Evolutionary conservation across 2,797 vertebrate genomes (phyloP), one percentile per base, ranked within the genome.

Genomic region (Dendrocincla tyrannina): DNA sequence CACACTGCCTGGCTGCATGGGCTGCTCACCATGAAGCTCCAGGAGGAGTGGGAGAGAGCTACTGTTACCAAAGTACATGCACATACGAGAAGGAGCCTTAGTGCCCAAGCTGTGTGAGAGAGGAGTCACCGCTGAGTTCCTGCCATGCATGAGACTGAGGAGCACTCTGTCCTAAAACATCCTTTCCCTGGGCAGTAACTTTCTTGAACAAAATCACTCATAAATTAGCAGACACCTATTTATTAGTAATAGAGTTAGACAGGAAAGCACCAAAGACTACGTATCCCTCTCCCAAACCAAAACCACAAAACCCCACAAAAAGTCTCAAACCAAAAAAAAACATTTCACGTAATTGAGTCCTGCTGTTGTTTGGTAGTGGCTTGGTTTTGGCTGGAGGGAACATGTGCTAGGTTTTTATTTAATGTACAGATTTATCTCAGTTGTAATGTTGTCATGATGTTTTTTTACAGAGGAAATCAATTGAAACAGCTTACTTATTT

Each of bases 391-490:
- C 23, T 63, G 50, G 15, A 88, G 35, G 23, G 23, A 85, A 49
- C 0, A 0, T 42, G 16, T 23, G 9, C 14, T 81, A 41, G 23
- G 10, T 69, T 75, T 85, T 78, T 87, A 73, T 69, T 90, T 91
- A 86, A 90, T 77, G 49, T 55, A 79, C 56, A 82, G 44, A 42
- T 91, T 78, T 84, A 60, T 76, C 74, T 88, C 39, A 79, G 56
- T 27, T 83, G 50, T 69, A 76, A 90, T 69, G 59, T 55, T 78
- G 32, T 46, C 77, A 33, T 64, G 53, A 91, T 83, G 9, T 10
- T 84, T 86, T 50, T 78, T 84, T 86, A 58, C 42, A 90, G 78
- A 81, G 64, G 44, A 94, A 91, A 95, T 89, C 53, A 87, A 25
- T 67, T 18, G 44, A 87, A 96, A 70, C 33, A 46, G 17, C 46